phyloP scores from a whole-genome alignment of 1,140 invertebrate species.

The Drosophila simulans region DNA sequence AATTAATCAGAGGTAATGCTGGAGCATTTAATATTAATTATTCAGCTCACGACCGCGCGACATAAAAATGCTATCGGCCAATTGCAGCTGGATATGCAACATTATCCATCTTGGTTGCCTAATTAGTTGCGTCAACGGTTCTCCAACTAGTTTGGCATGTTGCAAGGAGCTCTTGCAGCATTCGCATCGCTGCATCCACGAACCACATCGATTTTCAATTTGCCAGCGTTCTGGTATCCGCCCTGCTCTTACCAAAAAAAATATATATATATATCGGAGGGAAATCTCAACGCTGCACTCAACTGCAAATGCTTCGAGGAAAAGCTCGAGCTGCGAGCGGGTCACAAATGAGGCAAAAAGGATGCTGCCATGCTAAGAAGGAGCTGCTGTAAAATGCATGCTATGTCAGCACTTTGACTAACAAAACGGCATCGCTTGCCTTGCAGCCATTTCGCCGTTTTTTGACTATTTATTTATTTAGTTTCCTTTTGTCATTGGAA shows the following conservation, averaged over 20 bases:
- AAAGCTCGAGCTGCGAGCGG: conserved; percentile 17
- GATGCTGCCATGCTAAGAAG: conserved; percentile 26
- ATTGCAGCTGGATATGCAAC: neutral
- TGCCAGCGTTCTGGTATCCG: conserved; percentile 28
- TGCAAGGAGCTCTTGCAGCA: conserved; percentile 13
- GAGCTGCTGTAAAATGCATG: conserved; percentile 37
- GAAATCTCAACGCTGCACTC: conserved; percentile 59
- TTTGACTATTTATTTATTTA: conserved; percentile 52
- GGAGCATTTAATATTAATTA: conserved; percentile 33
- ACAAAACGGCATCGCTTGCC: conserved; percentile 45
- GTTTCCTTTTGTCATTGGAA: conserved; percentile 40
- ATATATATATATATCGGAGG: neutral
- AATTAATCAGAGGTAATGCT: conserved; percentile 6
- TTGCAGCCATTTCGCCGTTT: conserved; percentile 35
- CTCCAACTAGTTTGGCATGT: conserved; percentile 20
- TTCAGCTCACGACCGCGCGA: conserved; percentile 8
- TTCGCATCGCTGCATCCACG: conserved; percentile 34
- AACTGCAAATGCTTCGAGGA: conserved; percentile 28
- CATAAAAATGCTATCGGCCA: conserved; percentile 26
- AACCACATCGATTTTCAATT: conserved; percentile 69
- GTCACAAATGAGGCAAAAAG: conserved; percentile 59
- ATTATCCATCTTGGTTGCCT: conserved; percentile 58
- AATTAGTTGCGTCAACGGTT: conserved; percentile 65
- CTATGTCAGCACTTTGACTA: conserved; percentile 44
- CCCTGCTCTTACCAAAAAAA: conserved; percentile 4